Percentiles rank a stretch among this genome's conserved stretches.
Evolutionary conservation across 1,140 invertebrate genomes (phyloP).

Genomic region (Gonatopus flavifemur): DNA sequence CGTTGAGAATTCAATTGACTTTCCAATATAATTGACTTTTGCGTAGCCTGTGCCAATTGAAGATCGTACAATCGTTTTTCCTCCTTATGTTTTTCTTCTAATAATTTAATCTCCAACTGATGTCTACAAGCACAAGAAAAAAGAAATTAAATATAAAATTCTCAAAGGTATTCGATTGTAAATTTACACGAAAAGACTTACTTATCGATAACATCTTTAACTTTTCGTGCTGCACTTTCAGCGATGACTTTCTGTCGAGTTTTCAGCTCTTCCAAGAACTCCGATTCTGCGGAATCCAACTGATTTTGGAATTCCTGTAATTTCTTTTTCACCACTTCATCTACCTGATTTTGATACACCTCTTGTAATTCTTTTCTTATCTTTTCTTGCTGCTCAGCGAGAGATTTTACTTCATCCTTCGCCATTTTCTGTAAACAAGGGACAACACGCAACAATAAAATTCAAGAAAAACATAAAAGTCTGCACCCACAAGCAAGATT

Average conservation of each 20-base stretch:
- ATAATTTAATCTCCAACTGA: constrained; percentile 68
- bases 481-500: constrained; percentile 2
- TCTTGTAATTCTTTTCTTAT: constrained; percentile 69
- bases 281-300: constrained; percentile 67
- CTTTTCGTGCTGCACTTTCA: constrained; percentile 70
- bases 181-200: constrained; percentile 58
- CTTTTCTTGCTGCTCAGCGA: constrained; percentile 64
- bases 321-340: constrained; percentile 73
- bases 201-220: constrained; percentile 74
- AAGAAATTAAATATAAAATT: too few relatives aligned
- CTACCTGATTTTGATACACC: constrained; percentile 79
- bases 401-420: constrained; percentile 60
- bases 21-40: constrained; percentile 67
- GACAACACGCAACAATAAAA: not conserved
- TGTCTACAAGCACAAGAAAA: constrained; percentile 58
- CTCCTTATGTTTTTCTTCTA: constrained; percentile 78
- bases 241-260: constrained; percentile 68
- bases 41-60: constrained; percentile 67
- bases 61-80: constrained; percentile 70
- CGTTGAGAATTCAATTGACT: constrained; percentile 61
- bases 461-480: constrained; percentile 4
- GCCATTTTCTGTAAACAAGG: constrained; percentile 53
- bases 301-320: constrained; percentile 76
- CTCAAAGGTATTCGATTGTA: too few relatives aligned
- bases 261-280: constrained; percentile 66